Conservation (phyloP, 2,113 vertebrate species). For the Apus apus region DNA sequence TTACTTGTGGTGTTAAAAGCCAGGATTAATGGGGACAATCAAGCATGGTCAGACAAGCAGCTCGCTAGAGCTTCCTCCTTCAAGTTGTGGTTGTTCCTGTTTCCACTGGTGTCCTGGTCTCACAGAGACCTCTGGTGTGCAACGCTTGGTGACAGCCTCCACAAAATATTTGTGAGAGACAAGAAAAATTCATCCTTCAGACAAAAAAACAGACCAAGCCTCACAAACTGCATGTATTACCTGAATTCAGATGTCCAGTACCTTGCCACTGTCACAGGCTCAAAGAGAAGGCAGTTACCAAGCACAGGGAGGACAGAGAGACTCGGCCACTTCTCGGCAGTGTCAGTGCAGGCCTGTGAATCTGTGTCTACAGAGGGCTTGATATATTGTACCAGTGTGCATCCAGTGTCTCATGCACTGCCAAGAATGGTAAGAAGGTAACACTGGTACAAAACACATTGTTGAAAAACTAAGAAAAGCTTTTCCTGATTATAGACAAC, state of each 20-base stretch:
- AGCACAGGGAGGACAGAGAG: background rate
- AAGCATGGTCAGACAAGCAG: background rate
- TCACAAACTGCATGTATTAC: background rate
- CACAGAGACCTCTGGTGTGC: background rate
- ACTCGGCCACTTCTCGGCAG: background rate
- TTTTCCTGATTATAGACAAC: background rate
- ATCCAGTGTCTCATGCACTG: background rate
- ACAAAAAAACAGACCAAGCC: background rate
- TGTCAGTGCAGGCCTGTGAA: background rate
- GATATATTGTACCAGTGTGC: background rate
- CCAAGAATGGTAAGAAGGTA: background rate
- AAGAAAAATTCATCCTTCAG: background rate
- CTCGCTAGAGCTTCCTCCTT: background rate
- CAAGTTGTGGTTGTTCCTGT: background rate
- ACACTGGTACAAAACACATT: background rate
- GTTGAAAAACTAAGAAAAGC: background rate
- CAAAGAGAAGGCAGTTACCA: background rate
- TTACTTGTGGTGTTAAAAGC: background rate
- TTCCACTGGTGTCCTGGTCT: background rate
- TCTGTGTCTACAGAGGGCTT: background rate
- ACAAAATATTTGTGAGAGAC: background rate
- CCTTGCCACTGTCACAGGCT: background rate
- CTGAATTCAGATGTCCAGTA: background rate
- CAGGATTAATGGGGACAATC: background rate
- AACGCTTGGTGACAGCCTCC: background rate